A percentile compares a stretch with the other conserved stretches of the same genome.
Conservation (phyloP, 2,888 invertebrate genomes). For the Pteria penguin region DNA sequence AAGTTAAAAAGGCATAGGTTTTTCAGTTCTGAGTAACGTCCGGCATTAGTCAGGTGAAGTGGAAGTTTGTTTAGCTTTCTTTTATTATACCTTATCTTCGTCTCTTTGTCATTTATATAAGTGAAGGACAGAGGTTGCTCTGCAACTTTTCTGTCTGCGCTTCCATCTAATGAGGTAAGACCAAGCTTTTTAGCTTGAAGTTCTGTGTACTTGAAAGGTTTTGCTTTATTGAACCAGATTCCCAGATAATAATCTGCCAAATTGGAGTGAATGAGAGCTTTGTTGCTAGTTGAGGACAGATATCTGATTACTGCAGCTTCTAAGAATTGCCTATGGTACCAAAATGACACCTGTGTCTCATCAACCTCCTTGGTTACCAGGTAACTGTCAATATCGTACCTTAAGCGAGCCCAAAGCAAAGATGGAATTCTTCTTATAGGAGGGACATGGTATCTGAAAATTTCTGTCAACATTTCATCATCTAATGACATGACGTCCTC, state of each 20-base stretch:
- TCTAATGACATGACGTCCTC: slow-evolving; percentile 76
- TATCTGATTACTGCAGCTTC: slow-evolving; percentile 68
- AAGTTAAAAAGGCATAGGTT: slow-evolving; percentile 96
- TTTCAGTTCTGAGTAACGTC: slow-evolving; percentile 89
- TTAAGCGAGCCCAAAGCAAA: slow-evolving; percentile 69
- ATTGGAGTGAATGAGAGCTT: slow-evolving; percentile 65
- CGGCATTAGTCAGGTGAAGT: slow-evolving; percentile 68
- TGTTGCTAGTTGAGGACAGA: slow-evolving; percentile 48
- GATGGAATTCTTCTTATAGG: slow-evolving; percentile 75
- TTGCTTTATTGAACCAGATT: slow-evolving; percentile 70
- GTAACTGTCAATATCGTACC: slow-evolving; percentile 68
- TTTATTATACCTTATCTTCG: slow-evolving; percentile 67
- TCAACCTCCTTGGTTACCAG: slow-evolving; percentile 72
- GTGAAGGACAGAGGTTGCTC: slow-evolving; percentile 71
- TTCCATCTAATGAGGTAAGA: slow-evolving; percentile 52
- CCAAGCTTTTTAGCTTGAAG: slow-evolving; percentile 57
- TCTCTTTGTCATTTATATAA: slow-evolving; percentile 36
- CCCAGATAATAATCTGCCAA: slow-evolving; percentile 76
- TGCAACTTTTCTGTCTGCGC: slow-evolving; percentile 73
- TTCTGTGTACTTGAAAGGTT: slow-evolving; percentile 69
- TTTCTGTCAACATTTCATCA: slow-evolving; percentile 68
- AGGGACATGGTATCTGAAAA: slow-evolving; percentile 72
- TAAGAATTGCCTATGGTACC: slow-evolving; percentile 76
- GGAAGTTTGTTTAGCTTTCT: slow-evolving; percentile 76
- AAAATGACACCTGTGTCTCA: slow-evolving; percentile 70